Percentiles rank a stretch among this genome's conserved stretches.
Conservation (phyloP, 2,113 vertebrate species). For the Erpornis zantholeuca region DNA sequence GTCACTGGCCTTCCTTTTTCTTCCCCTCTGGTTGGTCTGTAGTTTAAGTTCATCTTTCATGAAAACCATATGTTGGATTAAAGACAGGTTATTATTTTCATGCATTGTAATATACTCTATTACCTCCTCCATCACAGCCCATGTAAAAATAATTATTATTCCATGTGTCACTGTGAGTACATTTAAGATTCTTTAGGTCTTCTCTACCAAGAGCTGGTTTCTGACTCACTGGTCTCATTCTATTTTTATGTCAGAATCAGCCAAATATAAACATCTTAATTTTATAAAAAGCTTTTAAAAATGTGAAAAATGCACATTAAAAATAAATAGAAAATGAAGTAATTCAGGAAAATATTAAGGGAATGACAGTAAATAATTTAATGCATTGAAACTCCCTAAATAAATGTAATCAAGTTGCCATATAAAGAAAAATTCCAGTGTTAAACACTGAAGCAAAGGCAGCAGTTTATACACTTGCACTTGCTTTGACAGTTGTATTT, state of each 20-base stretch:
- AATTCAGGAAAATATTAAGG: neutral
- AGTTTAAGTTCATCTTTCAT: constrained; percentile 29
- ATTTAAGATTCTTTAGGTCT: constrained; percentile 10
- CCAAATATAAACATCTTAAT: neutral
- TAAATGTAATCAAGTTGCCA: neutral
- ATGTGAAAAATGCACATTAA: neutral
- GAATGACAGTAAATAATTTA: neutral
- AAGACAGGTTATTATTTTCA: constrained; percentile 9
- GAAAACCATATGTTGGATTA: constrained; percentile 8
- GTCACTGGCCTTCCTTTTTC: neutral
- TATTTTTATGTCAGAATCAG: neutral
- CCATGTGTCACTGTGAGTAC: neutral
- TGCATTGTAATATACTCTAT: constrained; percentile 6
- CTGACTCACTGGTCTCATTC: neutral
- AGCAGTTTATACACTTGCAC: neutral
- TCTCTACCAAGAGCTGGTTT: neutral
- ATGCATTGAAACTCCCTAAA: neutral
- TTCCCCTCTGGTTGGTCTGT: neutral
- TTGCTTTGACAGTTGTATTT: neutral
- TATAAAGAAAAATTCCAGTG: neutral
- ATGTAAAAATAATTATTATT: constrained; percentile 27
- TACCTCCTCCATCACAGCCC: neutral
- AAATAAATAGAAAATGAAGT: neutral
- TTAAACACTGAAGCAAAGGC: neutral
- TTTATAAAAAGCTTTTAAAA: neutral